phyloP scores from a whole-genome alignment of 37 sponge, comb jelly and placozoan species.

The Spongia lamella region DNA sequence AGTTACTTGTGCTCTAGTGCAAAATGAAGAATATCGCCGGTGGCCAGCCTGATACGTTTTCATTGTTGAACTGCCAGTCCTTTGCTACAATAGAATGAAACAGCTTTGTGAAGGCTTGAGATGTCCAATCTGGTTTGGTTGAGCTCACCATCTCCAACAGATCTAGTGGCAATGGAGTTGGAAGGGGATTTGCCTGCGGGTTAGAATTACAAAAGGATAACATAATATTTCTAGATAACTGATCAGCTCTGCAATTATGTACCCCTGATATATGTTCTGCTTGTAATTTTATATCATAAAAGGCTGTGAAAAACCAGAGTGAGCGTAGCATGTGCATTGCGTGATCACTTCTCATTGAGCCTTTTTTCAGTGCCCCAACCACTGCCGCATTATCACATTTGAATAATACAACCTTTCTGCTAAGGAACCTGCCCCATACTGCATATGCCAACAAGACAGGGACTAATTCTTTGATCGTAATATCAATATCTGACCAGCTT shows the following conservation, averaged over 20 bases:
- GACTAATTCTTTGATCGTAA: slow-evolving; percentile 22
- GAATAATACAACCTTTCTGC: not conserved
- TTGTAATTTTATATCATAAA: not conserved
- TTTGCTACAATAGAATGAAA: not conserved
- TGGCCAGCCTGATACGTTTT: too few relatives aligned
- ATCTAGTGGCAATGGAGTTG: not conserved
- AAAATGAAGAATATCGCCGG: not conserved
- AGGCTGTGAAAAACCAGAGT: slow-evolving; percentile 1
- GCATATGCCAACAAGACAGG: slow-evolving; percentile 14
- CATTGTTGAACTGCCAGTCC: too few relatives aligned
- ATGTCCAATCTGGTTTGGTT: not conserved
- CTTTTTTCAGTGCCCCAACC: not conserved
- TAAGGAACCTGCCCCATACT: slow-evolving; percentile 15
- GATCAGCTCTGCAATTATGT: slow-evolving; percentile 10
- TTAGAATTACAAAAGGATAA: too few relatives aligned
- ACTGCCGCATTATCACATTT: slow-evolving; percentile 18
- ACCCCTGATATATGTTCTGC: slow-evolving; percentile 23
- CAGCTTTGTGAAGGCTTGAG: not conserved
- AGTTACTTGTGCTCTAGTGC: not conserved
- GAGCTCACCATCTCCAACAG: not conserved
- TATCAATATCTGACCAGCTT: not conserved
- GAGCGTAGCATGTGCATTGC: slow-evolving; percentile 7
- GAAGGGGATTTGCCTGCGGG: too few relatives aligned
- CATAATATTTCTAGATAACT: slow-evolving; percentile 9
- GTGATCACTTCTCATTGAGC: not conserved